Conservation (phyloP, 2,113 vertebrate genomes). For the Anhinga rufa region DNA sequence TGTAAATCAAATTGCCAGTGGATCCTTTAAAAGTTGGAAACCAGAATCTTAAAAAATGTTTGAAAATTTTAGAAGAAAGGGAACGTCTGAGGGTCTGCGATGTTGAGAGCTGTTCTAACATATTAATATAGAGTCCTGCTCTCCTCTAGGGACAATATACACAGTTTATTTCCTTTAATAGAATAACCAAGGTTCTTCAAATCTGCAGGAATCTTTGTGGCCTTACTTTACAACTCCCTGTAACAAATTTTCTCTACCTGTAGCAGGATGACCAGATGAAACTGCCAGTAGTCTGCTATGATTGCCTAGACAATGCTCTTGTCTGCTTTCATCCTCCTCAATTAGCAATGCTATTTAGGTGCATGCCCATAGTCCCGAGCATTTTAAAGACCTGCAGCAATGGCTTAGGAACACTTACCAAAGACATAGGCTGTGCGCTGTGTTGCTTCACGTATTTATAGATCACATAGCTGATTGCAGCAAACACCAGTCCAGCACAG, state of each 20-base stretch:
- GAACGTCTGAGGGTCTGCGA: neutral
- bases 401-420: conserved; percentile 64
- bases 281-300: neutral
- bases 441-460: conserved; percentile 69
- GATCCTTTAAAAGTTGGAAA: neutral
- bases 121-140: neutral
- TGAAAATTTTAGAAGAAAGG: neutral
- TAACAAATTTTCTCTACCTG: neutral
- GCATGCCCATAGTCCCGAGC: neutral
- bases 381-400: neutral
- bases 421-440: conserved; percentile 47
- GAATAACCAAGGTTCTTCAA: neutral
- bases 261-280: neutral
- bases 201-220: neutral
- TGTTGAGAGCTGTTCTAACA: neutral
- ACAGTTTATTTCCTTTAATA: neutral
- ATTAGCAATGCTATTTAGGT: neutral
- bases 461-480: conserved; percentile 9
- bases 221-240: neutral
- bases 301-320: too few species aligned
- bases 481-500: conserved; percentile 24
- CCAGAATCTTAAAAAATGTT: neutral
- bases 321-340: neutral
- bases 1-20: neutral
- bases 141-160: neutral